Evolutionary conservation across 2,888 invertebrate species (phyloP), one percentile per base, ranked within the genome.

Genomic region (Nymphalis polychloros): DNA sequence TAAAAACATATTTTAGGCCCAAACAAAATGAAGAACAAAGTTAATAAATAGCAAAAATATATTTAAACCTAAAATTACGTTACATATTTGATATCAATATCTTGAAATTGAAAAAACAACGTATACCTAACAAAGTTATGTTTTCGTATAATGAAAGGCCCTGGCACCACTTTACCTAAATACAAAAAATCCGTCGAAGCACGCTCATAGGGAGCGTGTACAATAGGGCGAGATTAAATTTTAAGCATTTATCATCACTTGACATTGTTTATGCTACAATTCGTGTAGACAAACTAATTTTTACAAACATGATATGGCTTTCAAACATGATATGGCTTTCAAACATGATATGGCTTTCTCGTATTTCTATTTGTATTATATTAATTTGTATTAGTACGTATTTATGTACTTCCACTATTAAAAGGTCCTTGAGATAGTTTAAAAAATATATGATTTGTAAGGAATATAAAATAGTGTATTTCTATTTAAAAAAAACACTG

Each of bases 221-320:
- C n/a, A n/a, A n/a, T 67, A 23, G n/a, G n/a, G 55, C 35, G 61
- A 67, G 62, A 67, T 62, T 67, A 67, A 61, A 53, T 49, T 46
- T 57, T 67, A 49, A 67, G 62, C 55, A 49, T 67, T n/a, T 23
- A 49, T 67, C 67, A 67, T 67, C 55, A 67, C 49, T 53, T 62
- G 52, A 60, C 60, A 53, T 41, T 57, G 57, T 19, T 57, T 57
- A 35, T 41, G 57, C 13, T 57, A 57, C 19, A 57, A 57, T 41
- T 41, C 19, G 41, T 7, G 31, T 31, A 35, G n/a, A 55, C 8
- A 17, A 55, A 17, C n/a, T 16, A 5, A 55, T 31, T 55, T 31
- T 55, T n/a, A 7, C 31, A n/a, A 7, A 8, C 16, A n/a, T 8
- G n/a, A 8, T 8, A 53, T 50, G 0, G 1, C 0, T 20, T 10